Conservation (phyloP, 1,140 invertebrate genomes). For the Drosophila rhopaloa region DNA sequence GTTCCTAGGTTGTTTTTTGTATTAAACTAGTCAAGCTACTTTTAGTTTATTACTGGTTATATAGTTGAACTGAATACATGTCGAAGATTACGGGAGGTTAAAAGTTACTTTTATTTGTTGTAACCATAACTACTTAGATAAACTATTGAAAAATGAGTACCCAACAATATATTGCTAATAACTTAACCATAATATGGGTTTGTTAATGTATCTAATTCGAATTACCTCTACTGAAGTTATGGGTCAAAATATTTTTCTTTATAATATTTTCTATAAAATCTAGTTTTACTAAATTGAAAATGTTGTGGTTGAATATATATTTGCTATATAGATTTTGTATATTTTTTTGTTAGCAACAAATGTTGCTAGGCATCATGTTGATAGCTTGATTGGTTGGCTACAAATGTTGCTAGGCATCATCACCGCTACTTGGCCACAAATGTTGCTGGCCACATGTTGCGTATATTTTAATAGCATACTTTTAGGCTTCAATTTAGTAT, state of each 20-base stretch:
- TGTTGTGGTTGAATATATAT: too few species aligned
- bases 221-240: neutral
- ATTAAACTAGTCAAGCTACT: slow-evolving; percentile 33
- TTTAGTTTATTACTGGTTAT: slow-evolving; percentile 22
- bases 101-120: neutral
- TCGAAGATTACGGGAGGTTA: slow-evolving; percentile 18
- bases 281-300: neutral
- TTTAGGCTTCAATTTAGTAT: slow-evolving; percentile 1
- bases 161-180: slow-evolving; percentile 1
- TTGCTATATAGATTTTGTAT: neutral
- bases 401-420: neutral
- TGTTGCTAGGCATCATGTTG: neutral
- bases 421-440: neutral
- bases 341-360: neutral
- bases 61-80: slow-evolving; percentile 1
- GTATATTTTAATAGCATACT: slow-evolving; percentile 19
- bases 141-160: slow-evolving; percentile 7
- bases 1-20: slow-evolving; percentile 29
- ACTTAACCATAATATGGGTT: slow-evolving; percentile 11
- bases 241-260: neutral
- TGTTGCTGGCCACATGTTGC: slow-evolving; percentile 15
- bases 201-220: slow-evolving; percentile 3
- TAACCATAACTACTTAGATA: slow-evolving; percentile 14
- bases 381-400: neutral
- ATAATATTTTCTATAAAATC: neutral